phyloP scores from a whole-genome alignment of 30 jellyfish, hydroid and myxozoan genomes.

The Morbakka virulenta region DNA sequence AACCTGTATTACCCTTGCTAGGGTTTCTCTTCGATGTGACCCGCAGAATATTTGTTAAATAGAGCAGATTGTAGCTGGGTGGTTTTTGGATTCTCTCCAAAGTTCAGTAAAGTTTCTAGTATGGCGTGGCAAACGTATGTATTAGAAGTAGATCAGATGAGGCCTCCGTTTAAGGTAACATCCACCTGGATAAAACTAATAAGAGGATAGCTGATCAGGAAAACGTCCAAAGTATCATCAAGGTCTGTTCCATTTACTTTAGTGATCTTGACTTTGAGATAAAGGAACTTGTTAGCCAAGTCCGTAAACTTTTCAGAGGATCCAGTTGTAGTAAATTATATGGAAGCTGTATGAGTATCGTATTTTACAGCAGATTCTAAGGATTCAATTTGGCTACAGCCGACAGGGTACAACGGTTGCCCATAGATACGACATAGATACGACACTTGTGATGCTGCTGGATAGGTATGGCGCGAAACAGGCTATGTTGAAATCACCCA shows the following conservation, averaged over 20 bases:
- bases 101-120: conserved; percentile 16
- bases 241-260: not conserved
- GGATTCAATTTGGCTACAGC: conserved; percentile 5
- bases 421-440: not conserved
- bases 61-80: conserved; percentile 9
- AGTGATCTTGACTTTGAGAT: too few relatives aligned
- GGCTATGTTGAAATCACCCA: conserved; percentile 4
- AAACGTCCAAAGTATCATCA: not conserved
- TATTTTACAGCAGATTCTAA: conserved; percentile 11
- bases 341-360: conserved; percentile 5
- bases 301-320: not conserved
- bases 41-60: not conserved
- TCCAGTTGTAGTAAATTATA: conserved; percentile 10
- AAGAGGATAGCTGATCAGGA: not conserved
- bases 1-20: conserved; percentile 1
- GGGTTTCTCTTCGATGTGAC: not conserved
- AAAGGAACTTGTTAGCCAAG: not conserved
- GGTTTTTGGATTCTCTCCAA: conserved; percentile 14
- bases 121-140: conserved; percentile 19
- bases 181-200: conserved; percentile 7
- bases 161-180: conserved; percentile 5
- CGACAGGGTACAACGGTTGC: conserved; percentile 6
- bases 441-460: not conserved
- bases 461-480: conserved; percentile 4
- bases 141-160: conserved; percentile 3